Percentiles rank a stretch among this genome's conserved stretches.
These are phyloP conservation scores for Argyra leucocephala DNA, from an alignment of 2,888 invertebrate species.

Conservation along the genomic window DNA sequence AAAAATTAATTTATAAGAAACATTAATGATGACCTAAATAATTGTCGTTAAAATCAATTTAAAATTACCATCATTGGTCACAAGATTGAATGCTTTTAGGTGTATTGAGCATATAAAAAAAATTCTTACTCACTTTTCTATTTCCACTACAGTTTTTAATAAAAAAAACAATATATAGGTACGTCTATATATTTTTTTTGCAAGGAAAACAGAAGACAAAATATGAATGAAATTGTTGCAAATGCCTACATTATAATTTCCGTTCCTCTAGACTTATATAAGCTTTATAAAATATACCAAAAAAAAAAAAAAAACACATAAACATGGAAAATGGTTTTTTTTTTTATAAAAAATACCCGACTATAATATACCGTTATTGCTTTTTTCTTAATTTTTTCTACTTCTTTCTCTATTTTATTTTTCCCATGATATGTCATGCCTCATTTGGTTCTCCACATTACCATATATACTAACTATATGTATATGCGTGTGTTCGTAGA, in stretches of 20 bases:
- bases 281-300: not conserved
- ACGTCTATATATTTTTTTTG: too few relatives aligned
- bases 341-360: not conserved
- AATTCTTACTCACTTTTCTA: too few relatives aligned
- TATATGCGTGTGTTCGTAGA: not conserved
- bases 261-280: not conserved
- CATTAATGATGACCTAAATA: too few relatives aligned
- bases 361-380: not conserved
- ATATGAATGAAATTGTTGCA: not conserved
- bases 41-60: too few relatives aligned
- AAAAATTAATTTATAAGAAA: too few relatives aligned
- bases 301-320: not conserved
- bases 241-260: not conserved
- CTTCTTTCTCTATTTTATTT: not conserved
- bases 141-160: too few relatives aligned
- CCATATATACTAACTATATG: not conserved
- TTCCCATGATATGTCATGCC: constrained; percentile 2
- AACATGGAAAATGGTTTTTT: not conserved
- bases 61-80: too few relatives aligned
- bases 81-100: too few relatives aligned
- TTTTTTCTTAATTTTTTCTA: not conserved
- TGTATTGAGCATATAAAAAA: too few relatives aligned
- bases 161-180: too few relatives aligned
- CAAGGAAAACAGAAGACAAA: not conserved
- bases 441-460: not conserved